Conservation (phyloP, 2,888 invertebrate genomes). For the Tetheella fluctuosa region DNA sequence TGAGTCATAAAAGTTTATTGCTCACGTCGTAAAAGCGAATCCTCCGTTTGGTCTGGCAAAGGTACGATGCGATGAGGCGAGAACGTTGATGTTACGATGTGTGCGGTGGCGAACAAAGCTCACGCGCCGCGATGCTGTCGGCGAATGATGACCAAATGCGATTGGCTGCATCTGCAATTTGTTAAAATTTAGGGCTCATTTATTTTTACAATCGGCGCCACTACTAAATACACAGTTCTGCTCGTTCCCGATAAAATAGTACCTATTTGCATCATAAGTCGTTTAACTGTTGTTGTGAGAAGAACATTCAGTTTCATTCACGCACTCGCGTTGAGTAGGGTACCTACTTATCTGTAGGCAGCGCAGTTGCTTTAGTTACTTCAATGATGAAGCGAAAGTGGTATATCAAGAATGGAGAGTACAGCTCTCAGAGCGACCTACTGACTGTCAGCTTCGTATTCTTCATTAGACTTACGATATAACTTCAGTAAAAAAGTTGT, state of each 20-base stretch:
- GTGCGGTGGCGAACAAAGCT: conserved; percentile 39
- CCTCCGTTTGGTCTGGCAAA: conserved; percentile 52
- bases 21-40: conserved; percentile 64
- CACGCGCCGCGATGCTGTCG: conserved; percentile 18
- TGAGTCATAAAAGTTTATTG: conserved; percentile 74
- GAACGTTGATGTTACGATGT: conserved; percentile 46
- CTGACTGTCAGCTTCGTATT: not conserved
- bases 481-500: not conserved
- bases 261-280: not conserved
- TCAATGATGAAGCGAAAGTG: conserved; percentile 52
- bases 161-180: conserved; percentile 32
- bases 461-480: not conserved
- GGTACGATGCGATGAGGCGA: conserved; percentile 47
- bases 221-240: not conserved
- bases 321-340: conserved; percentile 1
- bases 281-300: not conserved
- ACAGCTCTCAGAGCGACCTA: conserved; percentile 1
- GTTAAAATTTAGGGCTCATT: conserved; percentile 26
- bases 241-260: not conserved
- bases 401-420: conserved; percentile 38
- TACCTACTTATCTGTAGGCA: conserved; percentile 10
- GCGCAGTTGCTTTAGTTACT: conserved; percentile 8
- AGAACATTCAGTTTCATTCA: conserved; percentile 13
- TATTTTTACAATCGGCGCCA: conserved; percentile 13
- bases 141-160: conserved; percentile 16